Evolutionary conservation across 2,888 invertebrate genomes (phyloP).

Genomic region (Pammene fasciana): DNA sequence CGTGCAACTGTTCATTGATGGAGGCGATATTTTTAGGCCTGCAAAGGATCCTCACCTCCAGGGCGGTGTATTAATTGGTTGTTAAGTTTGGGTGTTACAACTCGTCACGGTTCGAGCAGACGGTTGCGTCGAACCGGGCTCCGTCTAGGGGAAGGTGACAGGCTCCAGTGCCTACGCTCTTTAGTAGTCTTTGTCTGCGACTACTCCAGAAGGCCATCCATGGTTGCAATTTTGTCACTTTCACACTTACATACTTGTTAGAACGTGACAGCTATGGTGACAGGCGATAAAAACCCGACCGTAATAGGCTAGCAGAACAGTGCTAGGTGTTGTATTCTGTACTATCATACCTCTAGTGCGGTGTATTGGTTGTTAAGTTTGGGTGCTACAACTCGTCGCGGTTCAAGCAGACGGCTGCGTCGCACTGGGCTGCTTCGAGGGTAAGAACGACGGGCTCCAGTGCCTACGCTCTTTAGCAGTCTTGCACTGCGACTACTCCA

Average conservation of each 20-base stretch:
- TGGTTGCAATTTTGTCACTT: no score
- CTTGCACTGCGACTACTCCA: slow-evolving; percentile 87
- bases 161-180: slow-evolving; percentile 87
- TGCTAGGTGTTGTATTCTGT: no score
- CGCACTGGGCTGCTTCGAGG: slow-evolving; percentile 86
- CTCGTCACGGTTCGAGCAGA: slow-evolving; percentile 54
- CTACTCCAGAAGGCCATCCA: no score
- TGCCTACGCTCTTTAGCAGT: slow-evolving; percentile 88
- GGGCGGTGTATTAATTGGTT: slow-evolving; percentile 71
- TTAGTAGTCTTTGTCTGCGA: slow-evolving; percentile 87
- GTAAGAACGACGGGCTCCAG: slow-evolving; percentile 86
- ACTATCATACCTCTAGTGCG: slow-evolving; percentile 69
- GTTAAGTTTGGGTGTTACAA: slow-evolving; percentile 54
- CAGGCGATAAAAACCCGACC: no score
- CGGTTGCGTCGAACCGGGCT: slow-evolving; percentile 83
- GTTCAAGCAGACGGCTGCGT: slow-evolving; percentile 70
- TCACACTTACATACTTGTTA: no score
- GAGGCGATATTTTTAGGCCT: no score
- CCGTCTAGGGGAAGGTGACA: slow-evolving; percentile 88
- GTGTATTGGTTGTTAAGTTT: slow-evolving; percentile 67
- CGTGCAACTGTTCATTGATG: no score
- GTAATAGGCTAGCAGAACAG: no score
- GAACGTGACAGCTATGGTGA: no score
- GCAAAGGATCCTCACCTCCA: no score
- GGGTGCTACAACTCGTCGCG: slow-evolving; percentile 47